These are phyloP conservation scores for Philaethria dido DNA, from an alignment of 2,888 invertebrate genomes.

Conservation along the genomic window DNA sequence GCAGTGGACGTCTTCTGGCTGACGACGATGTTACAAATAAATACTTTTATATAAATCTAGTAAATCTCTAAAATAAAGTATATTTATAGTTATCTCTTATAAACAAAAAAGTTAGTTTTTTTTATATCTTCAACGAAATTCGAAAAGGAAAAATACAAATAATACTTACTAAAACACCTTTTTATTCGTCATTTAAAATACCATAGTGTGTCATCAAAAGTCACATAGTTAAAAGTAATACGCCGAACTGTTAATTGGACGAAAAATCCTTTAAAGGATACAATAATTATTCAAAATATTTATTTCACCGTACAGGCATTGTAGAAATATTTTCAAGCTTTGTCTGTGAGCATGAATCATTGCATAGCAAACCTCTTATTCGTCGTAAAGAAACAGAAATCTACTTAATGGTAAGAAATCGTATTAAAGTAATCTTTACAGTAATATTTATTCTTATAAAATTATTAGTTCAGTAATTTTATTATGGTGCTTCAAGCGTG, in stretches of 20 bases:
- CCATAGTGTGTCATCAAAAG: conserved; percentile 15
- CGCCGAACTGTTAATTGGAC: conserved; percentile 63
- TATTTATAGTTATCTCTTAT: no score
- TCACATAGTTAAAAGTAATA: conserved; percentile 19
- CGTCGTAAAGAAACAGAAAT: no score
- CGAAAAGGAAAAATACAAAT: background rate
- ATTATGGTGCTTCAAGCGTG: no score
- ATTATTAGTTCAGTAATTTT: no score
- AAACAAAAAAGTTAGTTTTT: no score
- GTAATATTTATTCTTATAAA: no score
- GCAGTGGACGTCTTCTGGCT: no score
- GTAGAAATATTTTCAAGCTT: conserved; percentile 8
- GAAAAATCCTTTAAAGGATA: conserved; percentile 65
- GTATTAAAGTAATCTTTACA: no score
- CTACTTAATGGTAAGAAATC: no score
- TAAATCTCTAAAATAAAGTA: no score
- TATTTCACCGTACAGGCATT: conserved; percentile 31
- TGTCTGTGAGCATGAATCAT: conserved; percentile 4
- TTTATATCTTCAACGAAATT: background rate
- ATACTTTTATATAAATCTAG: no score
- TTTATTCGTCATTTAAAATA: background rate
- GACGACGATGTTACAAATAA: no score
- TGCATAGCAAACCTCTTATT: background rate
- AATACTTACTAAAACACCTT: background rate
- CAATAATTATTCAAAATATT: conserved; percentile 32